Conservation (phyloP, 2,113 vertebrate genomes). For the Garra rufa region DNA sequence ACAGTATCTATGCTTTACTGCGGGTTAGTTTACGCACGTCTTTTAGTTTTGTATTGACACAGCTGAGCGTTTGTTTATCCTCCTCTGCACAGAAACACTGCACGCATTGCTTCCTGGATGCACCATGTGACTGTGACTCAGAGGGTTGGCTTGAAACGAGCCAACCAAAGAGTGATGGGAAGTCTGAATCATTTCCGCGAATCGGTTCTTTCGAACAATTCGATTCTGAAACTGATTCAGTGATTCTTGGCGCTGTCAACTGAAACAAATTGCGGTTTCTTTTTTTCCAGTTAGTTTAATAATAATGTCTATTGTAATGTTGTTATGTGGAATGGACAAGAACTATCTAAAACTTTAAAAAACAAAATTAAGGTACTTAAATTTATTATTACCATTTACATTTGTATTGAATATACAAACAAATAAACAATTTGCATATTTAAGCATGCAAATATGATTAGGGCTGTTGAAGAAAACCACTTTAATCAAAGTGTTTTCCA, state of each 20-base stretch:
- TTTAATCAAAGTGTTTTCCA: neutral
- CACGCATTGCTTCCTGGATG: constrained; percentile 71
- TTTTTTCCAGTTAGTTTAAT: neutral
- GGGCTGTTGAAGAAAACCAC: neutral
- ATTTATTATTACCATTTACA: neutral
- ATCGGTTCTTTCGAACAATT: neutral
- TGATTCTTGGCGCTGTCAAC: neutral
- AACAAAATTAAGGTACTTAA: neutral
- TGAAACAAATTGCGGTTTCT: neutral
- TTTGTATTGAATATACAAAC: neutral
- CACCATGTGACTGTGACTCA: constrained; percentile 52
- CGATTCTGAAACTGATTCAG: neutral
- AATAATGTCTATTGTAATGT: neutral
- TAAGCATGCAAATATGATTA: neutral
- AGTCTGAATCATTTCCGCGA: neutral
- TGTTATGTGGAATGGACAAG: neutral
- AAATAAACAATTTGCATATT: neutral
- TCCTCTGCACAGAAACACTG: constrained; percentile 67
- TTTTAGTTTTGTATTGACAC: constrained; percentile 37
- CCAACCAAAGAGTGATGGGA: neutral
- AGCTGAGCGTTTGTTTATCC: constrained; percentile 63
- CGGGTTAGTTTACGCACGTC: neutral
- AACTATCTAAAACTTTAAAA: too few species aligned
- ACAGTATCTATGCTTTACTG: neutral
- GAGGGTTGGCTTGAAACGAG: constrained; percentile 18